These are phyloP conservation scores for Adelphocoris suturalis DNA, from an alignment of 2,888 invertebrate species.

Conservation along the genomic window DNA sequence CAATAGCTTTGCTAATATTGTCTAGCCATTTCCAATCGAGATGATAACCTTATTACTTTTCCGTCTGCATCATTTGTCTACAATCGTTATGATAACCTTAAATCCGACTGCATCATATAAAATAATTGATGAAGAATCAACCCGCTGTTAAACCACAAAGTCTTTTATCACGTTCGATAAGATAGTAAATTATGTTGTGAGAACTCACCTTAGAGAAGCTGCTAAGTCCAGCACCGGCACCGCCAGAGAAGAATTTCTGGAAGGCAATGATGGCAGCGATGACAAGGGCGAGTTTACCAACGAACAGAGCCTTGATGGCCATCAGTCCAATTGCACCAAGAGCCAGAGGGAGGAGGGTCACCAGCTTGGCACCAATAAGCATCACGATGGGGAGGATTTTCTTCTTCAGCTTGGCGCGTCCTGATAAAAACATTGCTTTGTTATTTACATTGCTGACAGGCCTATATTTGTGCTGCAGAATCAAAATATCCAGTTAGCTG, in stretches of 20 bases:
- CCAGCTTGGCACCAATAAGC: slow-evolving; percentile 85
- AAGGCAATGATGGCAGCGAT: slow-evolving; percentile 86
- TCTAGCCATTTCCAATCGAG: too few species aligned
- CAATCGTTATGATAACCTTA: too few species aligned
- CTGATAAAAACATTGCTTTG: slow-evolving; percentile 79
- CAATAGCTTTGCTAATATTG: too few species aligned
- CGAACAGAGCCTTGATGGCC: slow-evolving; percentile 87
- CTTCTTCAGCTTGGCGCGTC: slow-evolving; percentile 89
- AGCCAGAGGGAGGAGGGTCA: slow-evolving; percentile 85
- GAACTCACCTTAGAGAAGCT: slow-evolving; percentile 75
- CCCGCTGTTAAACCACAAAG: too few species aligned
- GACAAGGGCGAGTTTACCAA: slow-evolving; percentile 88
- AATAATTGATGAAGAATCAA: too few species aligned
- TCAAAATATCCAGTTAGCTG: background rate
- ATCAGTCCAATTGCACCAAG: slow-evolving; percentile 86
- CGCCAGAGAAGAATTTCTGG: slow-evolving; percentile 84
- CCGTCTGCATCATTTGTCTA: too few species aligned
- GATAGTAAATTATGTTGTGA: too few species aligned
- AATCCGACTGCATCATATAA: too few species aligned
- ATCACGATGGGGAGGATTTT: slow-evolving; percentile 84
- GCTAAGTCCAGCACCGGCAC: slow-evolving; percentile 77
- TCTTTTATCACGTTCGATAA: too few species aligned
- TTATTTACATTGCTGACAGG: too few species aligned
- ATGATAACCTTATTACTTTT: too few species aligned
- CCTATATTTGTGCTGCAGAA: background rate